Base-by-base conservation (phyloP, 2,113 vertebrate genomes). In the Aleadryas rufinucha region DNA sequence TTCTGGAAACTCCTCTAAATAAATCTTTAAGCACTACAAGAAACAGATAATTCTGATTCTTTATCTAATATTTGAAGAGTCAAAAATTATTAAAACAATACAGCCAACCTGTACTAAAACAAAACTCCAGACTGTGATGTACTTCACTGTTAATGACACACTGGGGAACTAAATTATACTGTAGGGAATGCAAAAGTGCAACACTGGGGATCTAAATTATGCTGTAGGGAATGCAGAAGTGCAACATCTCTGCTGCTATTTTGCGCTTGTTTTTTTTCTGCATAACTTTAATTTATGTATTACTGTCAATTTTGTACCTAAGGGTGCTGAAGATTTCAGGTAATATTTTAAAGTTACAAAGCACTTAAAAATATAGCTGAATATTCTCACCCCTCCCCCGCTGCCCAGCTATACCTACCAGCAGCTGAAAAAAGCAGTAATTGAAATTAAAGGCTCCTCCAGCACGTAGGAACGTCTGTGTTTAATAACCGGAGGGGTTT, bases 381-480 rank as follows among this genome's bases (percentile, higher is more conserved):
- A 85, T 49, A 94, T 30, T 78, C 72, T 75, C 56, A 80, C 64
- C 47, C 78, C 17, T 72, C 52, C 90, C 60, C 84, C 16, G 18
- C 52, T 66, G 41, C 56, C 70, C 78, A 49, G 65, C 63, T 85
- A 57, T 77, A 93, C 85, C 95, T 84, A 84, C 85, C 71, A 79
- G 59, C 90, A 82, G 84, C 87, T 84, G 87, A 84, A 87, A 95
- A 86, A 84, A 90, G 64, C 83, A 94, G 65, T 64, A 92, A 95
- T 78, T 95, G 88, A 79, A 95, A 94, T 89, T 86, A 71, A 96
- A 96, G 44, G 60, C 69, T 97, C 39, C 87, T 96, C 93, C 53
- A 63, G 74, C 61, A 93, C 94, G 42, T 20, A 64, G 63, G 22
- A 6, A 81, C 66, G 82, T 74, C 76, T 92, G 88, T 57, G 70